These are phyloP conservation scores for Tuberolachnus salignus DNA, from an alignment of 2,888 invertebrate species.

Conservation along the genomic window DNA sequence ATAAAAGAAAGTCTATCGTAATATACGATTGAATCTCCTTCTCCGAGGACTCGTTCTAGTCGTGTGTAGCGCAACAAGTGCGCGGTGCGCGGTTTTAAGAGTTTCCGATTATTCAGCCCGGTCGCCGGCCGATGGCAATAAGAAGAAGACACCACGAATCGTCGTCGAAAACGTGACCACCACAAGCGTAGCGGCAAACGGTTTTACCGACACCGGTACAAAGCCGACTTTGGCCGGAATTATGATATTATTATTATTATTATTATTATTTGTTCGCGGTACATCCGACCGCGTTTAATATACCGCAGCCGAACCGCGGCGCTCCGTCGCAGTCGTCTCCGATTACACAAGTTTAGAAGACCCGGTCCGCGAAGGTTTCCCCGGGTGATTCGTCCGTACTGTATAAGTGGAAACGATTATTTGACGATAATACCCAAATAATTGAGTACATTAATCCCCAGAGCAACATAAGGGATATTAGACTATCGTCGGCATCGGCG, in stretches of 20 bases:
- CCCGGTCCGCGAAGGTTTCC: slow-evolving; percentile 2
- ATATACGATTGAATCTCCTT: too few relatives aligned
- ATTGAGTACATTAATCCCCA: slow-evolving; percentile 42
- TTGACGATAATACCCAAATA: slow-evolving; percentile 52
- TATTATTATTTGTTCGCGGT: not conserved
- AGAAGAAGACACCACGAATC: too few relatives aligned
- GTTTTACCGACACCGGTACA: too few relatives aligned
- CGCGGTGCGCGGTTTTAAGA: not conserved
- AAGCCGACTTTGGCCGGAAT: not conserved
- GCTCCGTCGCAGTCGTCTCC: not conserved
- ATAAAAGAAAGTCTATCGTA: too few relatives aligned
- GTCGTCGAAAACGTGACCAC: too few relatives aligned
- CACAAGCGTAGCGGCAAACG: too few relatives aligned
- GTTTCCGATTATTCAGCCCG: not conserved
- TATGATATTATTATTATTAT: not conserved
- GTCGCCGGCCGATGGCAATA: too few relatives aligned
- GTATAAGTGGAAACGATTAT: slow-evolving; percentile 35
- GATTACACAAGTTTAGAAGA: slow-evolving; percentile 30
- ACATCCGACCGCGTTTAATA: slow-evolving; percentile 4
- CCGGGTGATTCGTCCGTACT: slow-evolving; percentile 34
- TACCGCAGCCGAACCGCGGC: not conserved
- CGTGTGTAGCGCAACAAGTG: too few relatives aligned
- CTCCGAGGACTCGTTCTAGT: too few relatives aligned
- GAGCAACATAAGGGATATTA: slow-evolving; percentile 41
- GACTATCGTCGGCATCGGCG: not conserved